Evolutionary conservation across 2,888 invertebrate species (phyloP).

Genomic region (Diaprepes abbreviatus): DNA sequence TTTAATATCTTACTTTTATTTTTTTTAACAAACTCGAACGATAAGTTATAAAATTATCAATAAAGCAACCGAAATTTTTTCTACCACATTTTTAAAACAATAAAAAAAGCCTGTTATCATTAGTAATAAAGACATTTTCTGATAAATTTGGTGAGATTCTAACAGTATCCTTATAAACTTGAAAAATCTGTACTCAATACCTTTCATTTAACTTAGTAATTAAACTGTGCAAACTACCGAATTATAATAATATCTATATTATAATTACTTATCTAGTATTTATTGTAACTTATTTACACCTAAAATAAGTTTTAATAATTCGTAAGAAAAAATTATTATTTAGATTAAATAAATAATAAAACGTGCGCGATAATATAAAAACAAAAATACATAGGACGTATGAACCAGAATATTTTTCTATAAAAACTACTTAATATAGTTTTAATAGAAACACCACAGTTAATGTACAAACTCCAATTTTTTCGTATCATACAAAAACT

Average conservation of each 20-base stretch:
- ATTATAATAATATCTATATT: conserved; percentile 4
- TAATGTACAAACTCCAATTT: conserved; percentile 34
- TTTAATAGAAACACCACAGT: conserved; percentile 37
- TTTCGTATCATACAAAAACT: conserved; percentile 40
- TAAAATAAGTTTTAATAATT: neutral
- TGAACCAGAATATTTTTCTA: conserved; percentile 17
- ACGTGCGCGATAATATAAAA: neutral
- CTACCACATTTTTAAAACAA: neutral
- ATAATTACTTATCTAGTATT: neutral
- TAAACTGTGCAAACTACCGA: conserved; percentile 3
- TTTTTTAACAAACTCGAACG: too few species aligned
- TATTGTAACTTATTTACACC: conserved; percentile 7
- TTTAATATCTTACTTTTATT: too few species aligned
- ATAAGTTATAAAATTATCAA: too few species aligned
- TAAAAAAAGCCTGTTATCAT: neutral
- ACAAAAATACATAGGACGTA: conserved; percentile 21
- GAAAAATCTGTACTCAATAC: neutral
- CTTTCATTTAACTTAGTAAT: neutral
- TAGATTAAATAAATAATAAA: conserved; percentile 16
- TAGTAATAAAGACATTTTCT: neutral
- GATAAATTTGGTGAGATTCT: conserved; percentile 8
- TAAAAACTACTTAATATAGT: conserved; percentile 31
- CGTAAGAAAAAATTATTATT: neutral
- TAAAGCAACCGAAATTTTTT: too few species aligned
- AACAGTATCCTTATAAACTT: neutral